Base-by-base conservation (phyloP, 1,140 invertebrate species). In the Hirudo medicinalis region DNA sequence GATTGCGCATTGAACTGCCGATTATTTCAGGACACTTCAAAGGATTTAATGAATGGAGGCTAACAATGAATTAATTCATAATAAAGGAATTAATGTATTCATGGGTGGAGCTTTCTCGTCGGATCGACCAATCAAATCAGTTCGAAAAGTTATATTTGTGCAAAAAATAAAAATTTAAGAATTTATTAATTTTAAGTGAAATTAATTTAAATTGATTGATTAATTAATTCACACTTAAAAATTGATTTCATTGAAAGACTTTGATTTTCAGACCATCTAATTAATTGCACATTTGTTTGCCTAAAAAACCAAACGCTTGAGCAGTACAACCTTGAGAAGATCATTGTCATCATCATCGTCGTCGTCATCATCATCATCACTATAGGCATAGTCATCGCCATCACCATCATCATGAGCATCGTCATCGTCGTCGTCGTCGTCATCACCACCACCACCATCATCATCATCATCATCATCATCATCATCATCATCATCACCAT, bases 381-480 rank as follows among this genome's bases (percentile, higher is more conserved):
- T 9, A 57, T 57, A 2, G 9, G 2, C 54, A 57, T 57, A 2
- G 9, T 57, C 25, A 57, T 57, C 54, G 9, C 9, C 54, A 57
- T 9, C 54, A 57, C 25, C 54, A 57, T 57, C 54, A 57, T 57
- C 54, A 57, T 25, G 1, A 63, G 3, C 20, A 63, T 63, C 57
- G 8, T 63, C 57, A 63, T 13, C 57, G 15, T 63, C 20, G 8
- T 63, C 57, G 15, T 63, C 57, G 17, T 63, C 57, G 17, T 63
- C 57, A 63, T 57, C 54, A 57, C 9, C 54, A 57, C 9, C 54
- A 57, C 25, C 54, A 57, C 9, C 54, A 57, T 63, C 57, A 63
- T 15, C 57, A 6, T 63, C 57, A 63, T 63, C 57, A n/a, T 63
- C 57, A n/a, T 63, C 57, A 11, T 63, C 57, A 63, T 63, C 57